These are phyloP conservation scores for Delia radicum DNA, from an alignment of 1,140 invertebrate genomes.

Conservation along the genomic window DNA sequence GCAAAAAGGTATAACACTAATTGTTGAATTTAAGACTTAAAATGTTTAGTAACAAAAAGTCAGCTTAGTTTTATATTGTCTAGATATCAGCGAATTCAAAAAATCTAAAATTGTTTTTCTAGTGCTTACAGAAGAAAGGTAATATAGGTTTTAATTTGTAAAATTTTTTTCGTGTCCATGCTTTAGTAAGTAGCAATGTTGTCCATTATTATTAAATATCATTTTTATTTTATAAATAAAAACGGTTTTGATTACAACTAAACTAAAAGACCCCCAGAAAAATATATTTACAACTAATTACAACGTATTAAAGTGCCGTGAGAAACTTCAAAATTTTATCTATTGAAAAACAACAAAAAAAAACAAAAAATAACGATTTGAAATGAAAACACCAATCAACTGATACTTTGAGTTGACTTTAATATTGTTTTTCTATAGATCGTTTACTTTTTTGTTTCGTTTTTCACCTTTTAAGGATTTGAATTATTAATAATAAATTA, in stretches of 20 bases:
- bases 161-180: too few species aligned
- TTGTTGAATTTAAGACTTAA: too few species aligned
- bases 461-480: slow-evolving; percentile 1
- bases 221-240: neutral
- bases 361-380: too few species aligned
- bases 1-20: too few species aligned
- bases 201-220: neutral
- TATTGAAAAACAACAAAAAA: neutral
- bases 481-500: slow-evolving; percentile 3
- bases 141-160: too few species aligned
- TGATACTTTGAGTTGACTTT: neutral
- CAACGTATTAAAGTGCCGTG: slow-evolving; percentile 3
- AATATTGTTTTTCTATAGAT: neutral
- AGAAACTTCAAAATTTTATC: slow-evolving; percentile 2
- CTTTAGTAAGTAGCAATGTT: too few species aligned
- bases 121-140: too few species aligned
- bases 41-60: too few species aligned
- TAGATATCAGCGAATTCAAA: too few species aligned
- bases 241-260: neutral
- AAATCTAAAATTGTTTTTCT: too few species aligned
- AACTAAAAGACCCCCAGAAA: neutral
- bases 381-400: neutral
- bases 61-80: too few species aligned
- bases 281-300: neutral
- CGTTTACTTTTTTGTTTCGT: neutral